phyloP scores from a whole-genome alignment of 2,797 vertebrate genomes.

The Chaenodraco wilsoni region DNA sequence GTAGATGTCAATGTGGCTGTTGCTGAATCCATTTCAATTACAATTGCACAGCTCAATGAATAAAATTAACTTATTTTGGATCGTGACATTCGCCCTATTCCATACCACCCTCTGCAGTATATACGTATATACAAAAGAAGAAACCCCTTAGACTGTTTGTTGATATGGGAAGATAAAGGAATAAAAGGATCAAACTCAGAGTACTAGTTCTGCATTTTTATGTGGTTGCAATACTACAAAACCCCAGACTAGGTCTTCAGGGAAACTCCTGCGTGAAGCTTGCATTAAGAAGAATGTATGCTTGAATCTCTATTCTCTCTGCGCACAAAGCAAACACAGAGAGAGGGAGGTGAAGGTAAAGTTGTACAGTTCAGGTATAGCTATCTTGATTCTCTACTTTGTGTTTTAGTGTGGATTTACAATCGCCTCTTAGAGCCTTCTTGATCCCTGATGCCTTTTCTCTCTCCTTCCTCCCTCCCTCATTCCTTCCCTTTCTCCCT shows the following conservation, averaged over 20 bases:
- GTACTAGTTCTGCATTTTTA: conserved; percentile 22
- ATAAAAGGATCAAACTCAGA: conserved; percentile 27
- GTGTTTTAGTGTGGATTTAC: conserved; percentile 33
- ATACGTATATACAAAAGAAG: conserved; percentile 10
- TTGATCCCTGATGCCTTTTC: conserved; percentile 30
- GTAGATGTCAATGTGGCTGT: background rate
- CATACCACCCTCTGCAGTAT: conserved; percentile 38
- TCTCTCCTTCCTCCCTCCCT: conserved; percentile 15
- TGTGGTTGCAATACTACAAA: conserved; percentile 22
- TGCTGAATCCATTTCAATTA: conserved; percentile 14
- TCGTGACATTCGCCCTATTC: conserved; percentile 31
- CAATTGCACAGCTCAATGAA: conserved; percentile 14
- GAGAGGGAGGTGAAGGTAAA: conserved; percentile 42
- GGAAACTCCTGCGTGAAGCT: conserved; percentile 32
- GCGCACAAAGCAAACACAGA: conserved; percentile 18
- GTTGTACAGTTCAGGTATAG: conserved; percentile 52
- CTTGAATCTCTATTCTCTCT: conserved; percentile 10
- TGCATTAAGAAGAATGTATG: conserved; percentile 24
- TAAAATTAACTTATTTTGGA: conserved; percentile 14
- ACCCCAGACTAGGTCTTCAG: conserved; percentile 29
- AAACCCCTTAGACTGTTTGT: background rate
- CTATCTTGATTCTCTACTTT: conserved; percentile 42
- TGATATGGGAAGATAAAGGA: conserved; percentile 13
- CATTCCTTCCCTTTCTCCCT: background rate
- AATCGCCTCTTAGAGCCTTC: conserved; percentile 23